Base-by-base conservation (phyloP, 1,140 invertebrate species). In the Leptinotarsa undecemlineata region DNA sequence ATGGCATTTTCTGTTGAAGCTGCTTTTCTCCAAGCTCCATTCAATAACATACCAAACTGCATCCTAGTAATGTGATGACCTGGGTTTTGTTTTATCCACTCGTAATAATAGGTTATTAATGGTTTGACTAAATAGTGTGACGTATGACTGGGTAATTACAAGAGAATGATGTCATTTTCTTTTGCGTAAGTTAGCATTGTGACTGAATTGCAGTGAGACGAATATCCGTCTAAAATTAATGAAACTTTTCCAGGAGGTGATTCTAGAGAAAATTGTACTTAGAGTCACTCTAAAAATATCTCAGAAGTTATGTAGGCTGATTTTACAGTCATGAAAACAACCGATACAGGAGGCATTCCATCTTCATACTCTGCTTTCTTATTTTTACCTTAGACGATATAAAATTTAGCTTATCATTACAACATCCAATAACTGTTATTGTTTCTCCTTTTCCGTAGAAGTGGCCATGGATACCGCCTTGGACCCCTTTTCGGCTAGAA, bases 401-500 rank as follows among this genome's bases (percentile, higher is more conserved):
- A 57, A 57, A 57, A 57, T 0, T 57, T 57, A 1, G 15, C n/a
- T 57, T 2, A 15, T 0, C 51, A 57, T 57, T 57, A 17, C 51
- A 57, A 1, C 51, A 57, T 4, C 4, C 15, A 0, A 57, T 57
- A n/a, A 57, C 51, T 57, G 15, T 57, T 17, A 57, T 57, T 15
- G 15, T n/a, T 57, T n/a, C n/a, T n/a, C n/a, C n/a, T n/a, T n/a
- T n/a, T n/a, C 15, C n/a, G n/a, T 57, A n/a, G 15, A n/a, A 57
- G 2, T 57, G 3, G 1, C 14, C 51, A n/a, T 57, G 15, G 51
- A 4, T n/a, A 57, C 2, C 6, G 51, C 51, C n/a, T 57, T 57
- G 48, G 48, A 17, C 14, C 15, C 1, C n/a, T n/a, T 86, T 3
- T 66, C 81, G 8, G 84, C 83, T 71, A 85, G 19, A 19, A 86